Evolutionary conservation across 2,113 vertebrate genomes (phyloP).

Genomic region (Nycticryphes semicollaris): DNA sequence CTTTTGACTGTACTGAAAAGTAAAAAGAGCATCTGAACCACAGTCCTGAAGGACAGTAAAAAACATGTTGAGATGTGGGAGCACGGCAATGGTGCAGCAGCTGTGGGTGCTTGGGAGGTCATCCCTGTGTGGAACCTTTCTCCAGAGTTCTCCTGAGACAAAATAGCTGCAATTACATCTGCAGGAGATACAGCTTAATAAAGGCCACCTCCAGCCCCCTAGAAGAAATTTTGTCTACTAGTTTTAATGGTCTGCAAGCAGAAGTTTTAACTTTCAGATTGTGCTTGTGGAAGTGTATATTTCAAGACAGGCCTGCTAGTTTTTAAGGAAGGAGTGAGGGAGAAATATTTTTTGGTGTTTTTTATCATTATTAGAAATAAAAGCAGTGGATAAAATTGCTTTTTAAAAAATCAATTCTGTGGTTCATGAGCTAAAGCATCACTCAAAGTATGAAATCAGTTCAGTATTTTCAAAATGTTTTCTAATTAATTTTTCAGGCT

Average conservation of each 20-base stretch:
- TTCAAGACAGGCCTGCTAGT: not conserved
- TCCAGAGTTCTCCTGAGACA: not conserved
- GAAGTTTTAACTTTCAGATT: not conserved
- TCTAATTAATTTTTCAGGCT: not conserved
- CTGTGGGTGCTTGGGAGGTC: not conserved
- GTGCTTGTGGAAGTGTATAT: not conserved
- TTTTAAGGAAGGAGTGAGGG: not conserved
- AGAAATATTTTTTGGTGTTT: not conserved
- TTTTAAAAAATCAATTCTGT: not conserved
- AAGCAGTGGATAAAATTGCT: not conserved
- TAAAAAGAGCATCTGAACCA: not conserved
- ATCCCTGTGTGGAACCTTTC: not conserved
- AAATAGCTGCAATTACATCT: not conserved
- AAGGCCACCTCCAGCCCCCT: not conserved
- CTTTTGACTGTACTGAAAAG: not conserved
- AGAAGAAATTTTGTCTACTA: not conserved
- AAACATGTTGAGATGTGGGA: not conserved
- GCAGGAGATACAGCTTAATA: not conserved
- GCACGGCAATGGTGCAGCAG: not conserved
- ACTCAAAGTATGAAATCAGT: not conserved
- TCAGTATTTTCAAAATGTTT: not conserved
- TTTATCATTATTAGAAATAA: not conserved
- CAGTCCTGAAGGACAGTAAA: not conserved
- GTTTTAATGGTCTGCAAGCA: not conserved
- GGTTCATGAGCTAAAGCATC: not conserved